Evolutionary conservation across 2,797 vertebrate genomes (phyloP), one percentile per base, ranked within the genome.

Genomic region (Ceryle rudis): DNA sequence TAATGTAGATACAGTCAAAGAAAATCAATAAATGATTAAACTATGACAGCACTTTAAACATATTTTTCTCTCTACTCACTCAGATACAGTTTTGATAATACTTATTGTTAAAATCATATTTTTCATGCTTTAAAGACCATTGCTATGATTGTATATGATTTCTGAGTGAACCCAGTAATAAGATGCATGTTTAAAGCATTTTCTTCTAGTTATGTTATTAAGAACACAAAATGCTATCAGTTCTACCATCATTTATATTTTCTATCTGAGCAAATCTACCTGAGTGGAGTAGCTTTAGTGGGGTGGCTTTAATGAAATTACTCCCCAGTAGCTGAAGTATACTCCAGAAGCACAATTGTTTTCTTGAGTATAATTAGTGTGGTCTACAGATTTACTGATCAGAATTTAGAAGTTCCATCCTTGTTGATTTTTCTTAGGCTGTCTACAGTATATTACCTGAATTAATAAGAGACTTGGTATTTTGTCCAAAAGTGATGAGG

Each of bases 351-450:
- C 55, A 67, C 66, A 92, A 39, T 31, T 60, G 8, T 1, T 15
- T 86, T 25, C 20, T 64, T 86, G 17, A 37, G 14, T 75, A 74
- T 20, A 55, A 29, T 52, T 55, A 46, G 3, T 46, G 8, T 23
- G 2, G 3, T 6, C 7, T 7, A 39, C 11, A 20, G n/a, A 74
- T 91, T 65, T 18, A 67, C 4, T 69, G 3, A 54, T 5, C 29
- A 33, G 20, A n/a, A 65, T 52, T 73, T 42, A 31, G 28, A 86
- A 47, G 14, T 31, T 78, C 8, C 4, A 15, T 52, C 93, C n/a
- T 44, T 49, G 3, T 19, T 35, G 2, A 0, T 2, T 14, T 83
- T 37, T 17, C 29, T 52, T 25, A 9, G 72, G 6, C 6, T 2
- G 42, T 29, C 39, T 71, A 7, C 5, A 17, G 8, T 11, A 9